These are phyloP conservation scores for Aphidoletes aphidimyza DNA, from an alignment of 2,888 invertebrate species.

Conservation along the genomic window DNA sequence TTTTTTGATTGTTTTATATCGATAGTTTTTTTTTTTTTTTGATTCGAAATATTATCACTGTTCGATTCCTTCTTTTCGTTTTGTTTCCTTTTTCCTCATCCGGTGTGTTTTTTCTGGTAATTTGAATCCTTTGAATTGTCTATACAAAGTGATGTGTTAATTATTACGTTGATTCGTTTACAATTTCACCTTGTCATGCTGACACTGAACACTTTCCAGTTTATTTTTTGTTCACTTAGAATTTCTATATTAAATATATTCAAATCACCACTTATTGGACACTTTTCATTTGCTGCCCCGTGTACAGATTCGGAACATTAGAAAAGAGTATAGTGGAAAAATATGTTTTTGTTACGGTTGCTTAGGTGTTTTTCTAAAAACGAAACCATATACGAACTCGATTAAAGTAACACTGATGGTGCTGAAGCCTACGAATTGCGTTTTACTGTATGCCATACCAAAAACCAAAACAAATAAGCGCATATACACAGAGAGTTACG, in stretches of 20 bases:
- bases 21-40: background rate
- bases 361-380: conserved; percentile 35
- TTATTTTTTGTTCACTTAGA: background rate
- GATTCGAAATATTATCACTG: background rate
- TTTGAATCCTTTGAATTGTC: conserved; percentile 31
- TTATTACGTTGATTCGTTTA: background rate
- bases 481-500: conserved; percentile 27
- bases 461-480: conserved; percentile 46
- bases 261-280: background rate
- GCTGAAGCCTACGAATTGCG: conserved; percentile 27
- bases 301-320: too few relatives aligned
- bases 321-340: too few relatives aligned
- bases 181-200: background rate
- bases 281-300: too few relatives aligned
- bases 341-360: background rate
- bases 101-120: background rate
- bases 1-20: background rate
- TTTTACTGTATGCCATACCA: conserved; percentile 22
- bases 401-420: conserved; percentile 47
- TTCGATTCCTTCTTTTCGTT: background rate
- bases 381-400: conserved; percentile 51
- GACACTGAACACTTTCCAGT: background rate
- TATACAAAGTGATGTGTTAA: too few relatives aligned
- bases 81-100: background rate
- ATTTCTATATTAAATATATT: background rate